These are phyloP conservation scores for Lasioglossum calceatum DNA, from an alignment of 2,888 invertebrate species.

Conservation along the genomic window DNA sequence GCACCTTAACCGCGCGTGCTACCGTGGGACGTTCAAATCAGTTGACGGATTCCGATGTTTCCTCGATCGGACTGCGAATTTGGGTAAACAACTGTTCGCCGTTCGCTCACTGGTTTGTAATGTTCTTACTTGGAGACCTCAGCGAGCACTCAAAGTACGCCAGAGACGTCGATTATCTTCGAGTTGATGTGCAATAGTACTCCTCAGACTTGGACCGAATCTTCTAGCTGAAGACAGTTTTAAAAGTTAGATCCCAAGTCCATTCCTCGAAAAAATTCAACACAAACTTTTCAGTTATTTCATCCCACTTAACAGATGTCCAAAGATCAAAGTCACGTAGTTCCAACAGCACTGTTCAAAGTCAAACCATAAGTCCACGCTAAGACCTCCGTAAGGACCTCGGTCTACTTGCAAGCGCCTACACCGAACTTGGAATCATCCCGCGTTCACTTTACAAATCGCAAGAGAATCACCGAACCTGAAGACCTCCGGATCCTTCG, in stretches of 20 bases:
- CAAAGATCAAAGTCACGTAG: background rate
- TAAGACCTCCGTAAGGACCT: background rate
- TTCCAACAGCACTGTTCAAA: background rate
- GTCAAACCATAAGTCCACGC: background rate
- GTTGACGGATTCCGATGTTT: too few species aligned
- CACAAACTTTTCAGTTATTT: background rate
- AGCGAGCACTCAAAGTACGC: too few species aligned
- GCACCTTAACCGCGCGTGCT: background rate
- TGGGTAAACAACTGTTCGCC: too few species aligned
- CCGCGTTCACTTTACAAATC: background rate
- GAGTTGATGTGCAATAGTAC: too few species aligned
- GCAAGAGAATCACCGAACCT: background rate
- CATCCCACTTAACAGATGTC: background rate
- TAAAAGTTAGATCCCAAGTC: too few species aligned
- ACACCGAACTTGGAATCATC: background rate
- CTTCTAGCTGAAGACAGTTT: too few species aligned
- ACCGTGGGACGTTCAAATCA: background rate
- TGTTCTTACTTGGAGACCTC: too few species aligned
- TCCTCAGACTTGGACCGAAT: too few species aligned
- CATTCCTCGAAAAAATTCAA: background rate
- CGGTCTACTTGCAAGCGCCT: background rate
- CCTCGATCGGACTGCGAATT: background rate
- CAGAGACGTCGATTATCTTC: too few species aligned
- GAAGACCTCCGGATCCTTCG: too few species aligned
- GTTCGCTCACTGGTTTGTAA: too few species aligned